These are phyloP conservation scores for Microctonus hyperodae DNA, from an alignment of 2,888 invertebrate genomes.

Conservation along the genomic window DNA sequence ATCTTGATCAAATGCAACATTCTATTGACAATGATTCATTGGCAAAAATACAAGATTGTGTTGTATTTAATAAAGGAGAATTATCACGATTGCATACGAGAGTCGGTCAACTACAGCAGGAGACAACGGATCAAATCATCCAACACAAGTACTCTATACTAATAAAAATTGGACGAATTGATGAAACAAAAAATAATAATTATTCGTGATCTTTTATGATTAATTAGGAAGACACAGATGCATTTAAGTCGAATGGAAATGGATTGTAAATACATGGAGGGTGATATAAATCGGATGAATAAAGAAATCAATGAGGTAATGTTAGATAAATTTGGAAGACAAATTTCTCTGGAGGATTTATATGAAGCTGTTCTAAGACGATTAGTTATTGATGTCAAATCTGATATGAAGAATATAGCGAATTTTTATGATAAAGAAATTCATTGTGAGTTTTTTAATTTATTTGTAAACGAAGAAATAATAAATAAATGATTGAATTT, in stretches of 20 bases:
- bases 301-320: conserved; percentile 65
- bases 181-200: conserved; percentile 3
- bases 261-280: conserved; percentile 74
- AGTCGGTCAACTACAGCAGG: conserved; percentile 71
- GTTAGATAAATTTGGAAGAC: conserved; percentile 68
- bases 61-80: conserved; percentile 72
- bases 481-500: background rate
- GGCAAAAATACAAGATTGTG: conserved; percentile 59
- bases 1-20: conserved; percentile 74
- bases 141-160: conserved; percentile 67
- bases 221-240: conserved; percentile 69
- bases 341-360: conserved; percentile 66
- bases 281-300: conserved; percentile 67
- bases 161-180: background rate
- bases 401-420: conserved; percentile 64
- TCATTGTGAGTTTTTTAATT: conserved; percentile 54
- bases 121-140: conserved; percentile 70
- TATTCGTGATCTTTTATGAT: background rate
- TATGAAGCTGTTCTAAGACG: conserved; percentile 68
- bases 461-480: conserved; percentile 3
- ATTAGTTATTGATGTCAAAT: conserved; percentile 66
- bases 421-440: conserved; percentile 63
- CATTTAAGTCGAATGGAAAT: conserved; percentile 76
- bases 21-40: conserved; percentile 64
- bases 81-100: conserved; percentile 69